phyloP scores from a whole-genome alignment of 1,140 invertebrate species.

The Probaryconus sp. region DNA sequence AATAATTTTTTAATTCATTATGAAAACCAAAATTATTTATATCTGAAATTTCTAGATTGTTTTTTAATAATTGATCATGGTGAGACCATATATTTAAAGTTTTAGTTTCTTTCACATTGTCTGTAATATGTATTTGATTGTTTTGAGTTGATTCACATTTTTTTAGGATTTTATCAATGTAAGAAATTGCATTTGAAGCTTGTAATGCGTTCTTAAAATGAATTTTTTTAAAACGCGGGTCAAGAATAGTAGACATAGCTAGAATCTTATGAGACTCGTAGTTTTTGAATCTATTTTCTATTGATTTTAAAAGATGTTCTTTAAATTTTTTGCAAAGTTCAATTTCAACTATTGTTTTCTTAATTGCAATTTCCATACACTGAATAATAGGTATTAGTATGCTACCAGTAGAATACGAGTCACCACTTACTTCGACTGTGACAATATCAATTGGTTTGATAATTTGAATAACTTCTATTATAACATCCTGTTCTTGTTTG shows the following conservation, averaged over 20 bases:
- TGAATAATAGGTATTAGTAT: slow-evolving; percentile 72
- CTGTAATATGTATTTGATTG: no score
- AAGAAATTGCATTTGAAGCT: slow-evolving; percentile 60
- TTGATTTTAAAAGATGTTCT: slow-evolving; percentile 38
- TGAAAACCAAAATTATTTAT: no score
- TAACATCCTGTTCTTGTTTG: slow-evolving; percentile 62
- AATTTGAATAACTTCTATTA: slow-evolving; percentile 63
- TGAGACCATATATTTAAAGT: no score
- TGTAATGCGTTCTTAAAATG: not conserved
- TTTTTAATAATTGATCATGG: no score
- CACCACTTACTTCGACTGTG: slow-evolving; percentile 72
- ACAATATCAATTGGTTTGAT: slow-evolving; percentile 68
- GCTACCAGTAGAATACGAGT: slow-evolving; percentile 72
- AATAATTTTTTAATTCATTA: no score
- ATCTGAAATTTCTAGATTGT: no score
- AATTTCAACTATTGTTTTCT: slow-evolving; percentile 47
- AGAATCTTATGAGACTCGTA: not conserved
- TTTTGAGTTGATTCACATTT: no score
- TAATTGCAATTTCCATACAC: slow-evolving; percentile 66
- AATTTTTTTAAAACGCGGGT: not conserved
- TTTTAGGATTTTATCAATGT: slow-evolving; percentile 67
- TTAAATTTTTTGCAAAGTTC: slow-evolving; percentile 49
- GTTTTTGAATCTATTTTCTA: slow-evolving; percentile 53
- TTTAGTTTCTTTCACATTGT: slow-evolving; percentile 12
- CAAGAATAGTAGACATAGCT: not conserved